phyloP scores from a whole-genome alignment of 2,797 vertebrate genomes.

The Telmatherina bonti region DNA sequence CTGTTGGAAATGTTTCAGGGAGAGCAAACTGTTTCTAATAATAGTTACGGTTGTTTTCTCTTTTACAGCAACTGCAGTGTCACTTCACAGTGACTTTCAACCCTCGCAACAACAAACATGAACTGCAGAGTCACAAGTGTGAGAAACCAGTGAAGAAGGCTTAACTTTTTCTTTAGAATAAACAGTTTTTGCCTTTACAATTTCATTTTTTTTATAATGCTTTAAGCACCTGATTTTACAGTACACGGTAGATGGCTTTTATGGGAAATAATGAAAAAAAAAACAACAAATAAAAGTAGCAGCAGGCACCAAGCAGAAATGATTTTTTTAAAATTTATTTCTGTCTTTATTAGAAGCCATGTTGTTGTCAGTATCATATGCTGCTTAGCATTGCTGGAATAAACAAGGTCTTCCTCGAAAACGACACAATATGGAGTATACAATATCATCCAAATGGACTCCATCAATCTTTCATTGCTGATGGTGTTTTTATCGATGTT shows the following conservation, averaged over 20 bases:
- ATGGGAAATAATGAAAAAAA: not conserved
- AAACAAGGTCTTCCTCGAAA: too few relatives aligned
- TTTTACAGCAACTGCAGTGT: conserved; percentile 70
- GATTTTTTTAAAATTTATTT: not conserved
- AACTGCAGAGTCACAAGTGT: conserved; percentile 47
- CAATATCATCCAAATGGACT: too few relatives aligned
- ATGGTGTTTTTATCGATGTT: too few relatives aligned
- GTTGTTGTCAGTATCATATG: too few relatives aligned
- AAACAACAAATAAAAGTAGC: not conserved
- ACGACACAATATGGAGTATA: too few relatives aligned
- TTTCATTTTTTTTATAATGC: not conserved
- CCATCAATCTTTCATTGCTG: too few relatives aligned
- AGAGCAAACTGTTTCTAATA: not conserved
- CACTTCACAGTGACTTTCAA: conserved; percentile 60
- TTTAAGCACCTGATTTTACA: too few relatives aligned
- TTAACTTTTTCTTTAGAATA: not conserved
- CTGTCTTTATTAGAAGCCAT: not conserved
- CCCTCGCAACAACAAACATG: conserved; percentile 35
- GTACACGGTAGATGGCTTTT: not conserved
- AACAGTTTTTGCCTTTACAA: not conserved
- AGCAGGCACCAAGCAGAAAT: not conserved
- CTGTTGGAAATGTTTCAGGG: not conserved
- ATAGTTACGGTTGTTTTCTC: conserved; percentile 1
- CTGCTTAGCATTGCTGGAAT: too few relatives aligned
- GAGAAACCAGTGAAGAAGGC: conserved; percentile 1